Conservation (phyloP, 2,797 vertebrate species). For the Parambassis ranga region DNA sequence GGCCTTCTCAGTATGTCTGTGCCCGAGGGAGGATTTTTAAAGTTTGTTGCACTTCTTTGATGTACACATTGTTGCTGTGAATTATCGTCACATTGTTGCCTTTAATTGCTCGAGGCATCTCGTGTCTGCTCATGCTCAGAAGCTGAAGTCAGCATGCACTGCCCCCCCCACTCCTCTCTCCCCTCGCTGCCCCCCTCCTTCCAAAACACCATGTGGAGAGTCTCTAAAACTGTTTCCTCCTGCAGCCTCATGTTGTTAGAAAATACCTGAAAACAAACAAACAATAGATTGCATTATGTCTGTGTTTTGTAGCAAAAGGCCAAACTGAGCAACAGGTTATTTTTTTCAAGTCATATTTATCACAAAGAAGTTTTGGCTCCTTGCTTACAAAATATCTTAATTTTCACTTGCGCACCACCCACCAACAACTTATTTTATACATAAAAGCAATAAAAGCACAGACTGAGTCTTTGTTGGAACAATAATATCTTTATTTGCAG, state of each 20-base stretch:
- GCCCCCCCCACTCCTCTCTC: too few relatives aligned
- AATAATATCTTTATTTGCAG: too few relatives aligned
- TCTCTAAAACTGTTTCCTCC: background rate
- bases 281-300: too few relatives aligned
- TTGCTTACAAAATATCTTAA: too few relatives aligned
- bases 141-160: constrained; percentile 10
- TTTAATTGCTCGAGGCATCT: constrained; percentile 45
- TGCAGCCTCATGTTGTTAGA: background rate
- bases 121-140: constrained; percentile 15
- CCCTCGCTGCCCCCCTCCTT: too few relatives aligned
- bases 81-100: constrained; percentile 19
- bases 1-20: too few relatives aligned
- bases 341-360: too few relatives aligned
- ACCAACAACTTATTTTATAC: too few relatives aligned
- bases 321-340: constrained; percentile 70
- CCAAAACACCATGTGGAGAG: constrained; percentile 42
- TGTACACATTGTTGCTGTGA: constrained; percentile 3
- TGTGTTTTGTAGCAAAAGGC: background rate
- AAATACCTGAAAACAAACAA: background rate
- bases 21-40: constrained; percentile 2
- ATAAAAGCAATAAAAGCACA: background rate
- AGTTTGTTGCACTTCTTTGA: constrained; percentile 37
- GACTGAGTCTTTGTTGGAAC: too few relatives aligned
- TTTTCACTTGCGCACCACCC: too few relatives aligned
- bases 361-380: too few relatives aligned